phyloP scores from a whole-genome alignment of 2,888 invertebrate genomes.

The Trachelus tabidus region DNA sequence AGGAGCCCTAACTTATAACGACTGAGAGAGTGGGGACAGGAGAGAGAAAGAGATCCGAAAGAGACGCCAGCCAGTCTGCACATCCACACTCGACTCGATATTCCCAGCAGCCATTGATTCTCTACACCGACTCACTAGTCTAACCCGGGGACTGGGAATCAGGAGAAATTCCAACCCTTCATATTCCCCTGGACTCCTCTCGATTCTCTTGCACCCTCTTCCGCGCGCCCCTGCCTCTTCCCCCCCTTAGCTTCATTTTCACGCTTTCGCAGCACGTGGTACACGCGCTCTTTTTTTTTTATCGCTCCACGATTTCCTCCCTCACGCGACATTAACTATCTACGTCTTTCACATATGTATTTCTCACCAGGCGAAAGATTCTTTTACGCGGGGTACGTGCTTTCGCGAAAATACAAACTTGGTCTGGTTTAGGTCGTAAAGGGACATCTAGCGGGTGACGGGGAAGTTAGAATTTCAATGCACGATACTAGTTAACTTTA shows the following conservation, averaged over 20 bases:
- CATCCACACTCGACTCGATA: constrained; percentile 5
- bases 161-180: not conserved
- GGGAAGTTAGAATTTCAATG: not conserved
- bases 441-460: not conserved
- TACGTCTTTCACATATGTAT: not conserved
- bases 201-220: not conserved
- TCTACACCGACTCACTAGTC: not conserved
- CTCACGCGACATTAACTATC: not conserved
- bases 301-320: not conserved
- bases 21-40: not conserved
- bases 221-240: not conserved
- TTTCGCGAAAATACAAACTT: not conserved
- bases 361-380: not conserved
- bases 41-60: constrained; percentile 8
- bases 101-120: constrained; percentile 23
- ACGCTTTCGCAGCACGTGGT: not conserved
- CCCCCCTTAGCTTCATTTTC: not conserved
- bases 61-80: constrained; percentile 43
- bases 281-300: not conserved
- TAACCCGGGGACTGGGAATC: not conserved
- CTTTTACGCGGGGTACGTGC: not conserved
- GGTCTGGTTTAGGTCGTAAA: not conserved
- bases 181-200: not conserved
- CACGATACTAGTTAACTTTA: not conserved
- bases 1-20: not conserved